Evolutionary conservation across 1,140 invertebrate genomes (phyloP), one percentile per base, ranked within the genome.

Genomic region (Chymomyza costata): DNA sequence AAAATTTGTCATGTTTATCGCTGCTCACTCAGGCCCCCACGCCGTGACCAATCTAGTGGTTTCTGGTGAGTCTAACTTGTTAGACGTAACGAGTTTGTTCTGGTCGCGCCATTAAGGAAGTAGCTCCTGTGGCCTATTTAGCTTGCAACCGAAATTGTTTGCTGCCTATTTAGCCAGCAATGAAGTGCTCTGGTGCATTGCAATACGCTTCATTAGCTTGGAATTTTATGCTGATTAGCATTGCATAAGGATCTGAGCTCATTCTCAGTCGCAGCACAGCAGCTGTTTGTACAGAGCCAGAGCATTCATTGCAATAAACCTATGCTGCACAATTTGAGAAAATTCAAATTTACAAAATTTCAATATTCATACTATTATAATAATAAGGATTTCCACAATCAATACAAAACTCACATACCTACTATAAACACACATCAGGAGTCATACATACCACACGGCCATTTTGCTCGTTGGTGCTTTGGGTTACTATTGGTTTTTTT

Each of bases 191-290:
- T 52, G 38, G 17, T 15, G 45, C 45, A 65, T 74, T 80, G 62
- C 73, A 80, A 16, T 61, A 78, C 73, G 73, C 63, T 78, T 73
- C 73, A 78, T 78, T 78, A 80, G 47, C 63, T 34, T 18, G 52
- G 39, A 78, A 58, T 71, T 80, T 78, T 80, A 64, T 78, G 58
- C 71, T 67, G 67, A 80, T 80, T 78, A 71, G 49, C 44, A 40
- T 37, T 16, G 14, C 31, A 16, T 16, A 17, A 40, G 35, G 25
- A 16, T 15, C 2, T 10, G 11, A 28, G n/a, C 19, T 28, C 25
- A n/a, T 18, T 16, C n/a, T 15, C 25, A 45, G 32, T 34, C 31
- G 16, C 32, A 46, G 38, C 47, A 28, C 17, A 19, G 18, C 17
- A 28, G 32, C 15, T 70, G 56, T 76, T 78, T 60, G 51, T 35